These are phyloP conservation scores for Diaperis boleti DNA, from an alignment of 2,888 invertebrate species.

Conservation along the genomic window DNA sequence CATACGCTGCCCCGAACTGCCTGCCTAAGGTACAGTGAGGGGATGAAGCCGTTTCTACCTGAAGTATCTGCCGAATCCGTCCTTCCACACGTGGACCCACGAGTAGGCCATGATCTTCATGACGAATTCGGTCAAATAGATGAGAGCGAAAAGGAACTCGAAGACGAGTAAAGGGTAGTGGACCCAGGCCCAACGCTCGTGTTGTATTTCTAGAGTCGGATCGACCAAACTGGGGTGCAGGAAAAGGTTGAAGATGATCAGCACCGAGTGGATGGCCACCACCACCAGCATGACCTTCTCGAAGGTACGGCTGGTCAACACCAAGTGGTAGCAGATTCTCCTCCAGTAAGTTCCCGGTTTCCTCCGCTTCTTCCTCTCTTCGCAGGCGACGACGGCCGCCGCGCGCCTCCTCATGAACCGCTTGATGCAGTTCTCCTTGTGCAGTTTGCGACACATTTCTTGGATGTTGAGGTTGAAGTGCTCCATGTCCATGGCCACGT, in stretches of 20 bases:
- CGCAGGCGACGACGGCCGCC: not conserved
- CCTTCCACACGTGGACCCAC: slow-evolving; percentile 5
- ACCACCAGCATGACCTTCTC: slow-evolving; percentile 4
- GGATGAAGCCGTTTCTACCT: too few species aligned
- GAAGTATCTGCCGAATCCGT: slow-evolving; percentile 24
- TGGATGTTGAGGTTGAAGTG: slow-evolving; percentile 65
- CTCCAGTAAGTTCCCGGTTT: slow-evolving; percentile 17
- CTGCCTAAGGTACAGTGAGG: too few species aligned
- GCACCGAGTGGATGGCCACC: not conserved
- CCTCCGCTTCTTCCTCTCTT: not conserved
- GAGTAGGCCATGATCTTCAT: slow-evolving; percentile 25
- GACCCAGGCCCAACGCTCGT: not conserved
- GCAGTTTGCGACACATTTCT: not conserved
- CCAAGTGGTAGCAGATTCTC: slow-evolving; percentile 10
- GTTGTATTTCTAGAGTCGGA: not conserved
- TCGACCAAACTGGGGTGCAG: not conserved
- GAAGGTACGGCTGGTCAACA: not conserved
- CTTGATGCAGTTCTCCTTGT: not conserved
- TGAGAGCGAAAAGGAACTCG: not conserved
- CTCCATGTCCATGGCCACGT: slow-evolving; percentile 68
- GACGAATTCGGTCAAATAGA: slow-evolving; percentile 16
- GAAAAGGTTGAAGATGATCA: not conserved
- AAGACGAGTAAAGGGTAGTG: not conserved
- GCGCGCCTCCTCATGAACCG: not conserved
- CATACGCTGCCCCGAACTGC: too few species aligned